Evolutionary conservation across 2,888 invertebrate genomes (phyloP), one percentile per base, ranked within the genome.

Genomic region (Athalia circularis): DNA sequence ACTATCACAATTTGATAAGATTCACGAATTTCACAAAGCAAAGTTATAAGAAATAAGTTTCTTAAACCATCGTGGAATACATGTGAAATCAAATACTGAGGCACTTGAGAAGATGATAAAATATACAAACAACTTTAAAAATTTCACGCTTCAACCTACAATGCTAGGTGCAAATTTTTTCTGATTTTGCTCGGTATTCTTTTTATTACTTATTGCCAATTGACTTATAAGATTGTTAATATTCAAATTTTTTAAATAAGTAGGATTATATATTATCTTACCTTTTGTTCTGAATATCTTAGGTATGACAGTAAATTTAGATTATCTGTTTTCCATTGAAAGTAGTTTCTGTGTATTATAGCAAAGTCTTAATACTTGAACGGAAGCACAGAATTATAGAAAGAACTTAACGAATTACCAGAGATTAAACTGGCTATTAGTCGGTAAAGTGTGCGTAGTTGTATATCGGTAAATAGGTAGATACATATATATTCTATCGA

Each of bases 1-100:
- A 6, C 45, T 57, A 72, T 72, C 72, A 72, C 72, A 72, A 72
- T 72, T 59, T 59, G 29, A 57, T 47, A 57, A 59, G 45, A 72
- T 72, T 59, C 57, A 72, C 59, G 47, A 47, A 13, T 59, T 57
- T 72, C 72, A 59, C 59, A 13, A 72, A 72, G 72, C 72, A 4
- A 15, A 72, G 72, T 47, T 6, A 59, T 72, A 47, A 8, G 43
- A 57, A 72, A 59, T 59, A 45, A 45, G n/a, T n/a, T 72, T 68
- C 6, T 43, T 7, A 57, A 70, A 59, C 57, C 59, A 72, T 48
- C 59, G 43, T 59, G 45, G 47, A 72, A 59, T 72, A 59, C 59
- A 59, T 72, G 57, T 43, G 45, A 54, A 57, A 72, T 72, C 15
- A 72, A 45, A 13, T 50, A 15, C 15, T 65, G n/a, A 70, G 70